phyloP scores from a whole-genome alignment of 2,113 vertebrate genomes.

The Formicarius rufipectus region DNA sequence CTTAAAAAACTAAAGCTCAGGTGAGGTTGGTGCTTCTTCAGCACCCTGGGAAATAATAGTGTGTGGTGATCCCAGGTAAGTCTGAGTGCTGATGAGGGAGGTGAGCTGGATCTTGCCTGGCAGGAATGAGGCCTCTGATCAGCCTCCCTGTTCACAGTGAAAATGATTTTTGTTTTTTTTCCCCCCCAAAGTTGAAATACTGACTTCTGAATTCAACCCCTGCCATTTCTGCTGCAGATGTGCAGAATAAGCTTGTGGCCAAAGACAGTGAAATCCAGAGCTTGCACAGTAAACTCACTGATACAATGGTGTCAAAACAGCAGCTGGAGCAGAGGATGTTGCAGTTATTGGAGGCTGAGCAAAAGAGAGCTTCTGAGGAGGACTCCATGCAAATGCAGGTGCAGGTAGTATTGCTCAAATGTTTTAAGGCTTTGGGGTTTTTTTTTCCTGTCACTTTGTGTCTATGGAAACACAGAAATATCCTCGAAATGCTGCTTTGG shows the following conservation, averaged over 20 bases:
- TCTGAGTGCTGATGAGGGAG: background rate
- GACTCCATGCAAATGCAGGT: conserved; percentile 84
- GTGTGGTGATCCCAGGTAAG: background rate
- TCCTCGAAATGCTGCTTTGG: background rate
- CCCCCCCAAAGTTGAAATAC: background rate
- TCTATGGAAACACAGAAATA: background rate
- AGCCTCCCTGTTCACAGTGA: background rate
- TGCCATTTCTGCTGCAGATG: conserved; percentile 77
- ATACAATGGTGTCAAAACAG: conserved; percentile 91
- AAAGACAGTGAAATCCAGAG: conserved; percentile 93
- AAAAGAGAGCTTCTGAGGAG: conserved; percentile 84
- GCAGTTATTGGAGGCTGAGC: conserved; percentile 89
- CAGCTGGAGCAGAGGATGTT: conserved; percentile 90
- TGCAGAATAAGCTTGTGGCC: conserved; percentile 88
- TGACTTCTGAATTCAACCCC: conserved; percentile 5
- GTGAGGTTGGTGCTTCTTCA: background rate
- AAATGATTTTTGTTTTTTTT: too few relatives aligned
- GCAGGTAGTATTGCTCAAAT: conserved; percentile 70
- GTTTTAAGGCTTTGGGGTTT: background rate
- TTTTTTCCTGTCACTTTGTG: background rate
- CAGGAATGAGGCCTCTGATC: background rate
- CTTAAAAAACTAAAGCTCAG: background rate
- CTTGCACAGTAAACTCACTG: conserved; percentile 90
- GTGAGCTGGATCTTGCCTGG: background rate
- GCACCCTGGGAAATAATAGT: background rate